Evolutionary conservation across 2,888 invertebrate genomes (phyloP).

Genomic region (Gonocerus acuteangulatus): DNA sequence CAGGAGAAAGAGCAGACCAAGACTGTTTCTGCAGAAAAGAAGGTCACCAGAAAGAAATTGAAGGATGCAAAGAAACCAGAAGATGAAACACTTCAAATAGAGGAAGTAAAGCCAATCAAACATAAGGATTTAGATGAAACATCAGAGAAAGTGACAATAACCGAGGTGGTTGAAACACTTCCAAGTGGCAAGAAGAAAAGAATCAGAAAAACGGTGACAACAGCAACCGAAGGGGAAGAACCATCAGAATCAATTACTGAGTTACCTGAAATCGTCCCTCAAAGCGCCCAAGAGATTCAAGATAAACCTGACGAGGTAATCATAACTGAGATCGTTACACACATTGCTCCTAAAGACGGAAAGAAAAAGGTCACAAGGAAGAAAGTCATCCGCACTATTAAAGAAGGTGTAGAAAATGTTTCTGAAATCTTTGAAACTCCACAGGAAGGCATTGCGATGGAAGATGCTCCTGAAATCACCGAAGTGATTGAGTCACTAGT

Average conservation of each 20-base stretch:
- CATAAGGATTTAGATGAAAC: too few relatives aligned
- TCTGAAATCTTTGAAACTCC: too few relatives aligned
- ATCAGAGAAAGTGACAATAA: too few relatives aligned
- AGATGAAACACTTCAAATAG: too few relatives aligned
- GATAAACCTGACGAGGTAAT: conserved; percentile 46
- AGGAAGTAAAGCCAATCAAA: too few relatives aligned
- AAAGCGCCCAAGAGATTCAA: conserved; percentile 40
- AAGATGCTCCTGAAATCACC: conserved; percentile 6
- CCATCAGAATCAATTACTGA: conserved; percentile 1
- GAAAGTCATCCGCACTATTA: conserved; percentile 24
- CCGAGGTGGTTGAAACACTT: conserved; percentile 22
- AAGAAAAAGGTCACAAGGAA: conserved; percentile 38
- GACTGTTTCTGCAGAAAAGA: neutral
- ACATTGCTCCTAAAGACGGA: conserved; percentile 42
- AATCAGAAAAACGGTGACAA: neutral
- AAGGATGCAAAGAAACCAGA: too few relatives aligned
- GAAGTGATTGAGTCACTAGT: conserved; percentile 14
- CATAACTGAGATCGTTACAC: too few relatives aligned
- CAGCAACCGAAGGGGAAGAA: conserved; percentile 18
- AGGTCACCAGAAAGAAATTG: too few relatives aligned
- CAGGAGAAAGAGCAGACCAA: conserved; percentile 33
- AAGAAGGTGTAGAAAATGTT: conserved; percentile 39
- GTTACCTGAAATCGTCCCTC: conserved; percentile 24
- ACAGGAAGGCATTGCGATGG: conserved; percentile 41
- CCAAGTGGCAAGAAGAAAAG: conserved; percentile 14